Evolutionary conservation across 2,113 vertebrate species (phyloP).

Genomic region (Coptodon bakossiorum): DNA sequence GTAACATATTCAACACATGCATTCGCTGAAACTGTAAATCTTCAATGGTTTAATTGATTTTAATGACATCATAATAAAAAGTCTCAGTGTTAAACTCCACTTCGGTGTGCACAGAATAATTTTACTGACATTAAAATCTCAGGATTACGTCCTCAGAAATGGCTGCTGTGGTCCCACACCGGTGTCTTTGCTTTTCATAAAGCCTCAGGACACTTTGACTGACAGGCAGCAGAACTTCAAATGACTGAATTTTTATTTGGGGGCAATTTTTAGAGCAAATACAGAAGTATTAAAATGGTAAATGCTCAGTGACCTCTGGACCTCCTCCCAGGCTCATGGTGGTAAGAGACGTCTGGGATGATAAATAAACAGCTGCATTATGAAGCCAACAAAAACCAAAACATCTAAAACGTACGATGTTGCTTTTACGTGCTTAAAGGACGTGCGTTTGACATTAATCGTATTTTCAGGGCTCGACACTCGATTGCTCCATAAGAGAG

Average conservation of each 20-base stretch:
- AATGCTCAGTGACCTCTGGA: slow-evolving; percentile 14
- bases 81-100: background rate
- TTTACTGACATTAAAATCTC: background rate
- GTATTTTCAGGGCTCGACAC: background rate
- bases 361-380: background rate
- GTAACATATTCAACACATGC: background rate
- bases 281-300: slow-evolving; percentile 21
- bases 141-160: background rate
- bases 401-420: background rate
- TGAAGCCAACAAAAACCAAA: background rate
- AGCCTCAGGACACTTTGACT: background rate
- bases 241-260: slow-evolving; percentile 27
- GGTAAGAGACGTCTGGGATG: background rate
- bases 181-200: background rate
- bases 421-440: background rate
- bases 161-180: background rate
- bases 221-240: slow-evolving; percentile 13
- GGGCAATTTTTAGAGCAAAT: slow-evolving; percentile 14
- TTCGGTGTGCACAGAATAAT: background rate
- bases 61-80: background rate
- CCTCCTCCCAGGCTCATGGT: background rate
- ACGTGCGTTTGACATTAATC: background rate
- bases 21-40: background rate
- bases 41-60: background rate
- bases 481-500: background rate